These are phyloP conservation scores for Himalopsyche tibetana DNA, from an alignment of 2,888 invertebrate genomes.

Conservation along the genomic window DNA sequence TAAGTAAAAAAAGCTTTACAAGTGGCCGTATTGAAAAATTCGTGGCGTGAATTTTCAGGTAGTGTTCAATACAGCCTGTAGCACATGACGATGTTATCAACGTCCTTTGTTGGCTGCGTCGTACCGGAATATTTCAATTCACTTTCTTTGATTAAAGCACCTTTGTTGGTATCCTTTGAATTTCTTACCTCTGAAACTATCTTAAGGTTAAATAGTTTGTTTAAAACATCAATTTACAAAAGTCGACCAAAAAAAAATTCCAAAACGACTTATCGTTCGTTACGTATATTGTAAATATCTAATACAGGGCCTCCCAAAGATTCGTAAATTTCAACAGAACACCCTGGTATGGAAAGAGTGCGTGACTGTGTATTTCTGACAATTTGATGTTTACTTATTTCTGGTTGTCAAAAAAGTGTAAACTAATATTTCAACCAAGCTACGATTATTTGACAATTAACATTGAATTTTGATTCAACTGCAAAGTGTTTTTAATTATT, in stretches of 20 bases:
- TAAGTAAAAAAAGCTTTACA: background rate
- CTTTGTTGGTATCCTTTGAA: slow-evolving; percentile 6
- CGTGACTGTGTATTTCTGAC: too few species aligned
- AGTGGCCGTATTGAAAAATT: background rate
- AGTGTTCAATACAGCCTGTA: background rate
- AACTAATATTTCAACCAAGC: too few species aligned
- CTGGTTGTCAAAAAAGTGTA: too few species aligned
- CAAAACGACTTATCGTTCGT: too few species aligned
- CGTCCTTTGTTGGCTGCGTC: background rate
- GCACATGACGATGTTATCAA: slow-evolving; percentile 25
- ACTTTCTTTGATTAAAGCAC: slow-evolving; percentile 48
- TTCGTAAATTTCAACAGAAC: too few species aligned
- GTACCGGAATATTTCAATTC: slow-evolving; percentile 40
- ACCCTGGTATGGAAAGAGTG: too few species aligned
- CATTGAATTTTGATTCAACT: too few species aligned
- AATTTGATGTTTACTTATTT: too few species aligned
- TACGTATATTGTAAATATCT: background rate
- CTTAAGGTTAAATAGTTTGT: background rate
- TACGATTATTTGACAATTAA: too few species aligned
- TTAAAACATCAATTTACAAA: background rate
- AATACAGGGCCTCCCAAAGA: too few species aligned
- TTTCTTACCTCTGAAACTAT: background rate
- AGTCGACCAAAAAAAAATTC: background rate
- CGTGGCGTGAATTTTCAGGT: background rate
- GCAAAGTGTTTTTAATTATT: too few species aligned